Evolutionary conservation across 35 echinoderm and acorn worm species (phyloP).

Genomic region (Apostichopus californicus): DNA sequence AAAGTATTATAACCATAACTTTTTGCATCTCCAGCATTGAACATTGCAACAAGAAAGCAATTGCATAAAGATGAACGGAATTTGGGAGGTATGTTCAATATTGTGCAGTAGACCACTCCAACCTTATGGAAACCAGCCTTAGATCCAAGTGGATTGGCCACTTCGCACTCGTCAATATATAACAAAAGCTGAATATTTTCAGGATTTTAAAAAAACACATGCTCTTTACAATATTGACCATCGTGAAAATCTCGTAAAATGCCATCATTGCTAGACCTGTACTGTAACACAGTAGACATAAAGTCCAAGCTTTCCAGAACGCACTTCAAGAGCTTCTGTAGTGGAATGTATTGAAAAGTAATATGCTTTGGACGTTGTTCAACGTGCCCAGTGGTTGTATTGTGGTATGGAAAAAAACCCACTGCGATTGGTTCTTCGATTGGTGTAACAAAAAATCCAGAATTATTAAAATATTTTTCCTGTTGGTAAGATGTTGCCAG

Average conservation of each 20-base stretch:
- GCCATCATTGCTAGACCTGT: background rate
- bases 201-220: constrained; percentile 50
- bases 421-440: constrained; percentile 49
- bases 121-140: constrained; percentile 77
- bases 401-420: constrained; percentile 40
- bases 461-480: constrained; percentile 54
- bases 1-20: constrained; percentile 69
- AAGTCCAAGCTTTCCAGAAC: constrained; percentile 20
- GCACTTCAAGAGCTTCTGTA: constrained; percentile 28
- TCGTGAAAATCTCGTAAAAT: constrained; percentile 38
- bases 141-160: constrained; percentile 70
- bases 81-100: constrained; percentile 66
- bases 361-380: constrained; percentile 44
- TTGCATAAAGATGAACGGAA: constrained; percentile 52
- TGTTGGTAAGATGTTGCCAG: constrained; percentile 41
- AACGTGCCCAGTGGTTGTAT: constrained; percentile 38
- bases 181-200: constrained; percentile 57
- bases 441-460: constrained; percentile 54
- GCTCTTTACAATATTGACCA: constrained; percentile 31
- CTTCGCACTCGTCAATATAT: constrained; percentile 80
- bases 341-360: constrained; percentile 66
- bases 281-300: constrained; percentile 33
- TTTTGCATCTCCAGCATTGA: constrained; percentile 60
- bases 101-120: constrained; percentile 72
- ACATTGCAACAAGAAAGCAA: constrained; percentile 60